phyloP scores from a whole-genome alignment of 2,797 vertebrate genomes.

The Phylloscopus collybita region DNA sequence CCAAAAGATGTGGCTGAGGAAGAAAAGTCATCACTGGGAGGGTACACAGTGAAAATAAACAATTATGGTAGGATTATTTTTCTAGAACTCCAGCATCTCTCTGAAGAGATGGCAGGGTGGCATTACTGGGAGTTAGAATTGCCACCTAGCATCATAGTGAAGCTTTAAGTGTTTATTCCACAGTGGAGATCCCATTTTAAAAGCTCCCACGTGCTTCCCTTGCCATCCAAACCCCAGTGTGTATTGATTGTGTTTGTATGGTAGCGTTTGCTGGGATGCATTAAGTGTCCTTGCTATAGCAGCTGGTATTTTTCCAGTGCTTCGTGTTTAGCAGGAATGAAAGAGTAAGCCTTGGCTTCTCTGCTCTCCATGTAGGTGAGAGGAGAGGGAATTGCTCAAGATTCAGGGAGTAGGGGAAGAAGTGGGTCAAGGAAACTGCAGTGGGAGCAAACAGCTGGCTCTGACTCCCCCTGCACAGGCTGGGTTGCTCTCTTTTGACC shows the following conservation, averaged over 20 bases:
- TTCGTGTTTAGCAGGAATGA: background rate
- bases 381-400: constrained; percentile 36
- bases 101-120: background rate
- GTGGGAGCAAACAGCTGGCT: background rate
- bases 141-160: background rate
- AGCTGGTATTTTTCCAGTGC: background rate
- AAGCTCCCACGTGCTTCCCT: rapidly evolving
- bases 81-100: background rate
- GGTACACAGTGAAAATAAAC: constrained; percentile 94
- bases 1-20: constrained; percentile 76
- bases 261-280: background rate
- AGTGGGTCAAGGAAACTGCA: constrained; percentile 27
- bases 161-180: background rate
- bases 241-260: background rate
- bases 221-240: rapidly evolving
- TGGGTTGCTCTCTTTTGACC: background rate
- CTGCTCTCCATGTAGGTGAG: background rate
- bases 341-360: background rate
- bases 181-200: background rate
- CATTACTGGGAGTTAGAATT: background rate
- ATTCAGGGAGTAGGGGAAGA: background rate
- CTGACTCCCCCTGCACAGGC: background rate
- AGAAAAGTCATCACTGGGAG: constrained; percentile 72
- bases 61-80: constrained; percentile 86
- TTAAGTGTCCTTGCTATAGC: background rate